A percentile compares a stretch with the other conserved stretches of the same genome.
Conservation (phyloP, 2,888 invertebrate species). For the Melanostoma mellinum region DNA sequence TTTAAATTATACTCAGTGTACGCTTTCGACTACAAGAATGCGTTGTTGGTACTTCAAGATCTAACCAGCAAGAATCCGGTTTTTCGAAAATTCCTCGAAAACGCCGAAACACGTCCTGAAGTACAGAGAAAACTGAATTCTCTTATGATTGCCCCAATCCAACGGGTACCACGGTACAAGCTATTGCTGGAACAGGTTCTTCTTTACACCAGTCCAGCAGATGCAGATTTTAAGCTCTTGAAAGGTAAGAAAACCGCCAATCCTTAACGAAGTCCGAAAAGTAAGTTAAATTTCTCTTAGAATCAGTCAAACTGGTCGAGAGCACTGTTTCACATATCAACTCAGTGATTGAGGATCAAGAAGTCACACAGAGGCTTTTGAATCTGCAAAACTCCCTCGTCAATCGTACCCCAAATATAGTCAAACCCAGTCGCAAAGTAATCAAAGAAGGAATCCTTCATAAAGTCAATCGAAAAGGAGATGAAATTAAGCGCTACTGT, state of each 20-base stretch:
- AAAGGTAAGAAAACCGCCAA: slow-evolving; percentile 80
- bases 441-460: slow-evolving; percentile 86
- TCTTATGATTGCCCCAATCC: slow-evolving; percentile 89
- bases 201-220: slow-evolving; percentile 84
- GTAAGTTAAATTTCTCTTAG: slow-evolving; percentile 78
- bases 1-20: slow-evolving; percentile 90
- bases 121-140: slow-evolving; percentile 88
- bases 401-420: slow-evolving; percentile 85
- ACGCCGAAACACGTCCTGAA: slow-evolving; percentile 87
- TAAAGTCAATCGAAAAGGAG: slow-evolving; percentile 83
- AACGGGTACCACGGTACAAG: slow-evolving; percentile 90
- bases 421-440: slow-evolving; percentile 85
- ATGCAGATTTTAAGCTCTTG: slow-evolving; percentile 84
- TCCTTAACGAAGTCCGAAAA: too few species aligned
- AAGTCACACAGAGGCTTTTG: slow-evolving; percentile 87
- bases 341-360: slow-evolving; percentile 88
- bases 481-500: slow-evolving; percentile 85
- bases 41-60: slow-evolving; percentile 85
- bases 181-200: slow-evolving; percentile 87
- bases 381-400: slow-evolving; percentile 86
- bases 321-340: slow-evolving; percentile 88
- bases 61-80: slow-evolving; percentile 83
- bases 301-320: slow-evolving; percentile 86
- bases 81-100: slow-evolving; percentile 84
- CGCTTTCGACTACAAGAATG: slow-evolving; percentile 88